phyloP scores from a whole-genome alignment of 2,888 invertebrate species.

The Callosobruchus maculatus region DNA sequence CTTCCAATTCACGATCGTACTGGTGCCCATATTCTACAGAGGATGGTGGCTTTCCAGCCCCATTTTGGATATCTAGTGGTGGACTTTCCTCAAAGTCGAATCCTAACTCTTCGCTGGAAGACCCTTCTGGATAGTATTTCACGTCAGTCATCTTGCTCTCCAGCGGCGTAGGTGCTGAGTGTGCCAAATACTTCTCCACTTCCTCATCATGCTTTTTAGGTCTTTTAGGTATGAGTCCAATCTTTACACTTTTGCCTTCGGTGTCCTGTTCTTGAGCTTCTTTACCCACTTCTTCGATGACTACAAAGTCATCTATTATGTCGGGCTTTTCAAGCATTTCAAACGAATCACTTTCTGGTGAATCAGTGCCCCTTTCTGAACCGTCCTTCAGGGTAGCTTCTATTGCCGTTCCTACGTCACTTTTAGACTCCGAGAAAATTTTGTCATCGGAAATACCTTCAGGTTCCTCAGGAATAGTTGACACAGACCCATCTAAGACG shows the following conservation, averaged over 20 bases:
- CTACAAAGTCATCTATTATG: constrained; percentile 82
- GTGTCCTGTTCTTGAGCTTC: constrained; percentile 80
- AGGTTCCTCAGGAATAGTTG: constrained; percentile 56
- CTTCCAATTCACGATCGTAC: constrained; percentile 62
- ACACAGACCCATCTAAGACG: constrained; percentile 58
- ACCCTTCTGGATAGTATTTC: constrained; percentile 50
- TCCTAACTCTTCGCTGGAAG: constrained; percentile 60
- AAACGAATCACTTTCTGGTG: constrained; percentile 76
- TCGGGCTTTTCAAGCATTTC: constrained; percentile 85
- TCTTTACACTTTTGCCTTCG: constrained; percentile 78
- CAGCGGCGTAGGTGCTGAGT: constrained; percentile 64
- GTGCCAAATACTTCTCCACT: constrained; percentile 66
- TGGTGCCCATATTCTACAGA: constrained; percentile 45
- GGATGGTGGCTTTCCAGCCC: constrained; percentile 41
- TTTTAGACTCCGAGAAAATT: constrained; percentile 42
- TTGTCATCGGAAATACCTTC: constrained; percentile 37
- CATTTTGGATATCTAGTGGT: constrained; percentile 43
- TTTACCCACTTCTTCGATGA: constrained; percentile 83
- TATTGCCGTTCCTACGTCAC: constrained; percentile 57
- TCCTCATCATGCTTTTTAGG: constrained; percentile 65
- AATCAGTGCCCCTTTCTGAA: constrained; percentile 54
- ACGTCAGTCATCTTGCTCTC: constrained; percentile 50
- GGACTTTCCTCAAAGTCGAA: constrained; percentile 71
- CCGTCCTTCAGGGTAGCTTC: constrained; percentile 58
- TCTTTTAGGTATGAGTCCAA: constrained; percentile 50